Evolutionary conservation across 2,113 vertebrate species (phyloP).

Genomic region (Sander lucioperca): DNA sequence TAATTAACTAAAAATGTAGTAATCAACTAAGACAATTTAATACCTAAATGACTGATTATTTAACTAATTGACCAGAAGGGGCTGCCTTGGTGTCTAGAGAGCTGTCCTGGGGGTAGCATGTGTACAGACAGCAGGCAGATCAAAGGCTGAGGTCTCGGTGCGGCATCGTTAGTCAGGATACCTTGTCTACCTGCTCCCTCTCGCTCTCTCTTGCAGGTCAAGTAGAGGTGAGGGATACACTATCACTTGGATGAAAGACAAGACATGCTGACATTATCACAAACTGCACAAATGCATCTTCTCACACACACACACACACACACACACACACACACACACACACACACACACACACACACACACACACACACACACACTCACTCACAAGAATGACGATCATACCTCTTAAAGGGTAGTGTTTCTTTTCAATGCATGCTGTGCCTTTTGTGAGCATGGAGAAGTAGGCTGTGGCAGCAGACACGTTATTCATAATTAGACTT

Average conservation of each 20-base stretch:
- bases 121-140: constrained; percentile 67
- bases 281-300: constrained; percentile 15
- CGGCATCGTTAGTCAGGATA: constrained; percentile 61
- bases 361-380: not conserved
- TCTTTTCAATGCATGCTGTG: constrained; percentile 33
- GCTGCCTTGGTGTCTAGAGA: constrained; percentile 22
- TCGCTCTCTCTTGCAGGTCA: constrained; percentile 63
- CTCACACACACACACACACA: not conserved
- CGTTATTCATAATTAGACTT: constrained; percentile 51
- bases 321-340: not conserved
- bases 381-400: constrained; percentile 22
- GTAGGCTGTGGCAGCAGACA: constrained; percentile 24
- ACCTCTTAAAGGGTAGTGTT: constrained; percentile 30
- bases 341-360: constrained; percentile 13
- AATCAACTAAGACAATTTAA: constrained; percentile 43
- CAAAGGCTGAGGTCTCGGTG: constrained; percentile 53
- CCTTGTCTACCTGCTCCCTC: constrained; percentile 54
- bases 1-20: constrained; percentile 44
- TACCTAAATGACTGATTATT: constrained; percentile 27
- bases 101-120: constrained; percentile 48
- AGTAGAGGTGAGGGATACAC: constrained; percentile 68
- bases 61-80: constrained; percentile 59
- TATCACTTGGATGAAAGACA: constrained; percentile 71
- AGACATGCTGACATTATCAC: constrained; percentile 25
- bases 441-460: constrained; percentile 9